Conservation (phyloP, 2,888 invertebrate genomes). For the Adelognathus sp. region DNA sequence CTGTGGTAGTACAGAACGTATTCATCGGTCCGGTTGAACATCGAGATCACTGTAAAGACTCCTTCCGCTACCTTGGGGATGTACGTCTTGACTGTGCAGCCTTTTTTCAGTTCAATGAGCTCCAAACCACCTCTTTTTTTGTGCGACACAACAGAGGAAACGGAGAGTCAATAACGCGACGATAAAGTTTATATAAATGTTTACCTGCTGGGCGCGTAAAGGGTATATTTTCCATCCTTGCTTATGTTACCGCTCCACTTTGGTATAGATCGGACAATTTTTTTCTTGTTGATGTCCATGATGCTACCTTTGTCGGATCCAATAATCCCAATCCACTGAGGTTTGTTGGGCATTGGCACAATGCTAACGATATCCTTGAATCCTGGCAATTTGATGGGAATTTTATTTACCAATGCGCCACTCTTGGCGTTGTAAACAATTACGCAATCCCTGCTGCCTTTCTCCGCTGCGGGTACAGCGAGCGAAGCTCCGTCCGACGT, state of each 20-base stretch:
- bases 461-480: constrained; percentile 91
- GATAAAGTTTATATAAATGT: constrained; percentile 12
- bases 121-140: constrained; percentile 93
- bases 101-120: constrained; percentile 94
- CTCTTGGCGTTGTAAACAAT: constrained; percentile 92
- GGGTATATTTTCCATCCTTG: constrained; percentile 92
- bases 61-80: constrained; percentile 98
- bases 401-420: constrained; percentile 84
- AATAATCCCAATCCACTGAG: constrained; percentile 92
- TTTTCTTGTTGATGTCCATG: constrained; percentile 93
- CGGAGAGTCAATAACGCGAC: not conserved
- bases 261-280: constrained; percentile 92
- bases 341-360: constrained; percentile 92
- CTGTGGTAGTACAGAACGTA: constrained; percentile 99
- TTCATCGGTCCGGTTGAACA: constrained; percentile 96
- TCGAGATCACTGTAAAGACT: constrained; percentile 96
- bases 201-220: constrained; percentile 93
- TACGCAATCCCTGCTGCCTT: constrained; percentile 90
- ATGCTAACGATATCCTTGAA: constrained; percentile 89
- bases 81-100: constrained; percentile 92
- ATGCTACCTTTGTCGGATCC: constrained; percentile 95
- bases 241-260: constrained; percentile 97
- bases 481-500: constrained; percentile 92
- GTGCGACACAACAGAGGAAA: too few species aligned
- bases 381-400: constrained; percentile 82